phyloP scores from a whole-genome alignment of 1,140 invertebrate genomes.

The Watersipora subatra region DNA sequence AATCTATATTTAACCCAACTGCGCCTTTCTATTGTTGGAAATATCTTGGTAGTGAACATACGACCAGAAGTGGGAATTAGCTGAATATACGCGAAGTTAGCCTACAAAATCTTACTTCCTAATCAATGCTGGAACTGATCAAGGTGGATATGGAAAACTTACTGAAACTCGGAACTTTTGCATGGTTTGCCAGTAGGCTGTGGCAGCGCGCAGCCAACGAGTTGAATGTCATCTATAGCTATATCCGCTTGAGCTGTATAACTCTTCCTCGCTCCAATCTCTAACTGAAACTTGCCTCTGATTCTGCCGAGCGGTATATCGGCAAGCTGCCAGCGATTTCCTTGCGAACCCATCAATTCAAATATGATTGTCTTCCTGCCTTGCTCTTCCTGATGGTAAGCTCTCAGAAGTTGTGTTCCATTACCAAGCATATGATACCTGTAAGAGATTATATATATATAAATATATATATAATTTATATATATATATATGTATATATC shows the following conservation, averaged over 20 bases:
- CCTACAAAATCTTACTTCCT: too few relatives aligned
- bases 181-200: not conserved
- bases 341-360: conserved; percentile 1
- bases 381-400: conserved; percentile 4
- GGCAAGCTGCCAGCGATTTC: conserved; percentile 11
- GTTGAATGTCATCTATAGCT: conserved; percentile 35
- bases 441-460: too few relatives aligned
- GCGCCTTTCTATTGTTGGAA: too few relatives aligned
- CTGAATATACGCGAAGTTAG: too few relatives aligned
- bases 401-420: conserved; percentile 10
- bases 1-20: too few relatives aligned
- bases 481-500: too few relatives aligned
- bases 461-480: too few relatives aligned
- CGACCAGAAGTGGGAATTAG: too few relatives aligned
- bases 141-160: too few relatives aligned
- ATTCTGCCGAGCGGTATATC: conserved; percentile 9
- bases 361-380: conserved; percentile 2
- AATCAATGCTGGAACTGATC: too few relatives aligned
- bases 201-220: conserved; percentile 18
- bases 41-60: too few relatives aligned
- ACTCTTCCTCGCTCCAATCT: conserved; percentile 3
- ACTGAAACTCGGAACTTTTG: not conserved
- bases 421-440: conserved; percentile 23
- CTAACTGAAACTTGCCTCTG: conserved; percentile 1
- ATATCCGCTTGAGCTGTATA: conserved; percentile 19